These are phyloP conservation scores for Candoia aspera DNA, from an alignment of 2,113 vertebrate species.

Conservation along the genomic window DNA sequence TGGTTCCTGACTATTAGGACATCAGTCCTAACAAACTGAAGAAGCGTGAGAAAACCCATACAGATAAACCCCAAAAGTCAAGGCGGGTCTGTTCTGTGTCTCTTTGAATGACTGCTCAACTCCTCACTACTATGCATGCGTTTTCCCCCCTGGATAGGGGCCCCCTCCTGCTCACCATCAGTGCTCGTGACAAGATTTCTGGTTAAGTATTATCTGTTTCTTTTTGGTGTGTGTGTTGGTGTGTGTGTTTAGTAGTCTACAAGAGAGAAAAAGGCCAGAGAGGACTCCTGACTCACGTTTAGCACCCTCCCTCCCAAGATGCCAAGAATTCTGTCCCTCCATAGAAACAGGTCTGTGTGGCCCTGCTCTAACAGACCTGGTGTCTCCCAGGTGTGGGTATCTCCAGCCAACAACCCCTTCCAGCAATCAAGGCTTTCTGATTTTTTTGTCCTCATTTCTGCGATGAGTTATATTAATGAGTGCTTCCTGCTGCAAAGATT, in stretches of 20 bases:
- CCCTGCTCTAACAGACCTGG: slow-evolving; percentile 18
- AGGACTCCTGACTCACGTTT: neutral
- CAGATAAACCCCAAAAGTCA: no score
- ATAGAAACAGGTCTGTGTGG: neutral
- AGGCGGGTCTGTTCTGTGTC: no score
- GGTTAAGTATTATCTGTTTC: neutral
- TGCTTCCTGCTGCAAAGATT: slow-evolving; percentile 68
- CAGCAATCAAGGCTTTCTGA: slow-evolving; percentile 49
- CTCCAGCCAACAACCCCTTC: slow-evolving; percentile 58
- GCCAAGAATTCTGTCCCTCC: neutral
- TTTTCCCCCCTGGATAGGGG: no score
- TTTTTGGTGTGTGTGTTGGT: neutral
- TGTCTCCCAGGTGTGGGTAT: slow-evolving; percentile 32
- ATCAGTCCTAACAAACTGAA: no score
- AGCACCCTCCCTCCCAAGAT: neutral
- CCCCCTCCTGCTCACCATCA: no score
- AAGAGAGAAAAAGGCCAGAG: neutral
- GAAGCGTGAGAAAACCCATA: no score
- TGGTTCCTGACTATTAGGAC: no score
- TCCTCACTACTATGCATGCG: no score
- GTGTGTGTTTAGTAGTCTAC: neutral
- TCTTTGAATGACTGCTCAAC: no score
- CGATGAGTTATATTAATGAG: slow-evolving; percentile 64
- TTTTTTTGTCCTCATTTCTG: slow-evolving; percentile 64
- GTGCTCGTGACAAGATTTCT: no score